Evolutionary conservation across 92 coral and sea anemone genomes (phyloP).

Genomic region (Epizoanthus illoricatus): DNA sequence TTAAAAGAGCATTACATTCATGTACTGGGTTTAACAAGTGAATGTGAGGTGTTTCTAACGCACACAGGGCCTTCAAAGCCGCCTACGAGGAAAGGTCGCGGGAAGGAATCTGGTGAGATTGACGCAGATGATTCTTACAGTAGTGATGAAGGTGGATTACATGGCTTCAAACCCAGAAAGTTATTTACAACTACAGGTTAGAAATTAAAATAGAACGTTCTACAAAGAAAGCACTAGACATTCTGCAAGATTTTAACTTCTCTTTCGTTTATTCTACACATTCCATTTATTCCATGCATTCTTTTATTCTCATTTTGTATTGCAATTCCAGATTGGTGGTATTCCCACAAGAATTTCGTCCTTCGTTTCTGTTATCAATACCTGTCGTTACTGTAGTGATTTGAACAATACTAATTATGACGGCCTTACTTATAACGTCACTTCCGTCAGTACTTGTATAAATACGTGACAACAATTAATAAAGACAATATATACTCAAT

Average conservation of each 20-base stretch:
- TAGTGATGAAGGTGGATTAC: not conserved
- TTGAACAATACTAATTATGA: no score
- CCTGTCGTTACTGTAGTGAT: no score
- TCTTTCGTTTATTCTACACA: no score
- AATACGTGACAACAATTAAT: no score
- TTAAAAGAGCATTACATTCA: not conserved
- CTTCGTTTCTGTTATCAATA: no score
- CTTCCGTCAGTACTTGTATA: not conserved
- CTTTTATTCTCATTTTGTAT: no score
- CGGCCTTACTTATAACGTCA: not conserved
- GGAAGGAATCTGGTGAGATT: not conserved
- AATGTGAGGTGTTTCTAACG: not conserved
- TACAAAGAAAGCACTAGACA: not conserved
- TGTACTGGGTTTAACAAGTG: not conserved
- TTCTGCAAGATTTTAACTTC: no score
- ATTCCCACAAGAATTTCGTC: no score
- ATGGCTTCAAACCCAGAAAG: constrained; percentile 18
- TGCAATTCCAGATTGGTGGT: no score
- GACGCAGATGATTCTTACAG: constrained; percentile 7
- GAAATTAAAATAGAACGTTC: not conserved
- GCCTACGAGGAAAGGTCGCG: not conserved
- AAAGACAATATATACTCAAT: not conserved
- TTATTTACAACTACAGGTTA: constrained; percentile 38
- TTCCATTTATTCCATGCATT: no score
- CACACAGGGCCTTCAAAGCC: constrained; percentile 24